These are phyloP conservation scores for Scelioninae gen. 1 DNA, from an alignment of 2,888 invertebrate species.

Conservation along the genomic window DNA sequence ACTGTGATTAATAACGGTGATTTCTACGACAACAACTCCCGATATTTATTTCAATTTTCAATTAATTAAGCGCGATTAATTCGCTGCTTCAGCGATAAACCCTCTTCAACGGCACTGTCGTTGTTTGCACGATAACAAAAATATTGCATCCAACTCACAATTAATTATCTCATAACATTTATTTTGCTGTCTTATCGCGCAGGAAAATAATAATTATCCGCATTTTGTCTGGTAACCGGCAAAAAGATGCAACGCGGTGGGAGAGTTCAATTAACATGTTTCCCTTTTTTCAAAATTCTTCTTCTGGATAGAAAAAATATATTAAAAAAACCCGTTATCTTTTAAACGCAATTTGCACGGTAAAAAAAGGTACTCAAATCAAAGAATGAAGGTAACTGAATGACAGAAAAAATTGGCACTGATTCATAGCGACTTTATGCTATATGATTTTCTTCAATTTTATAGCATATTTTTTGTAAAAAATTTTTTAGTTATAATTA, in stretches of 20 bases:
- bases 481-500: background rate
- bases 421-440: conserved; percentile 28
- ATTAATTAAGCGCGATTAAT: conserved; percentile 14
- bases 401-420: conserved; percentile 9
- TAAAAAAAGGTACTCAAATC: conserved; percentile 8
- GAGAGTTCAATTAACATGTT: background rate
- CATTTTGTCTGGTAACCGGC: conserved; percentile 8
- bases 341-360: conserved; percentile 15
- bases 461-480: background rate
- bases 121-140: conserved; percentile 6
- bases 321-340: conserved; percentile 35
- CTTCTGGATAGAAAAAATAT: background rate
- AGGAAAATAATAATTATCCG: conserved; percentile 42
- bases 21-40: conserved; percentile 6
- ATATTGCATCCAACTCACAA: conserved; percentile 6
- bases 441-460: conserved; percentile 9
- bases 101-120: background rate
- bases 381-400: conserved; percentile 45
- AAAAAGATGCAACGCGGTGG: background rate
- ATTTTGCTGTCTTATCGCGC: conserved; percentile 37
- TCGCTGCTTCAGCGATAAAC: conserved; percentile 7
- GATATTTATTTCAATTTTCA: too few species aligned
- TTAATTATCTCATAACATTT: conserved; percentile 30
- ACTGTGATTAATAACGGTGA: conserved; percentile 5
- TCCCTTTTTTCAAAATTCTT: background rate